Percentiles rank a stretch among this genome's conserved stretches.
Conservation (phyloP, 2,888 invertebrate species). For the Synanthedon formicaeformis region DNA sequence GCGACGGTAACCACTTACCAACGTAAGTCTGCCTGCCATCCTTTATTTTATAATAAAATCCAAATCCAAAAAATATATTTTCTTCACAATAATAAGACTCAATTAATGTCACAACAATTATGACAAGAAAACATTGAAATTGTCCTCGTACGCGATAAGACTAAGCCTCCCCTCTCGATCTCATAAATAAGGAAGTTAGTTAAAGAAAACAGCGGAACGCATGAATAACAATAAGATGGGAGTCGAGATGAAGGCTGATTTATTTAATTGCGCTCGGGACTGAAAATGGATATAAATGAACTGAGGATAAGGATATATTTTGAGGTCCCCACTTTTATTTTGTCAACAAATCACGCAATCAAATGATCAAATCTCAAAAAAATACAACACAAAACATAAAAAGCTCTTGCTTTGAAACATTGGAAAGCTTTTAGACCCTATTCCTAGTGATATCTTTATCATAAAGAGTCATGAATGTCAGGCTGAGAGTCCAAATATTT, state of each 20-base stretch:
- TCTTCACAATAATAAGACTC: not conserved
- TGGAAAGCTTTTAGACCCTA: too few relatives aligned
- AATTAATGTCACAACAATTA: too few relatives aligned
- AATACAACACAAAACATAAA: too few relatives aligned
- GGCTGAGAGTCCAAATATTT: too few relatives aligned
- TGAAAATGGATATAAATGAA: slow-evolving; percentile 1
- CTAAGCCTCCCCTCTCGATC: not conserved
- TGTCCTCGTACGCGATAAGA: not conserved
- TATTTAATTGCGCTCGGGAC: slow-evolving; percentile 16
- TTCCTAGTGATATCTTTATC: too few relatives aligned
- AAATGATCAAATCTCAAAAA: too few relatives aligned
- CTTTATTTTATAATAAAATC: not conserved
- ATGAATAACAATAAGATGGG: slow-evolving; percentile 32
- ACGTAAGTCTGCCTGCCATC: not conserved
- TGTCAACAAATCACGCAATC: too few relatives aligned
- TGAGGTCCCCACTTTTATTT: too few relatives aligned
- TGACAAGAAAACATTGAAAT: not conserved
- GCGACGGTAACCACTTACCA: not conserved
- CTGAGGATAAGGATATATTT: not conserved
- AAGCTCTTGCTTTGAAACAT: too few relatives aligned
- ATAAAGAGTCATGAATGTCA: too few relatives aligned
- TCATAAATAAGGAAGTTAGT: slow-evolving; percentile 32
- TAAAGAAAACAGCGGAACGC: slow-evolving; percentile 26
- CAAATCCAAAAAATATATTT: not conserved
- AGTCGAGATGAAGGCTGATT: slow-evolving; percentile 14